phyloP scores from a whole-genome alignment of 2,888 invertebrate species.

The Lycocerus yunnanus region DNA sequence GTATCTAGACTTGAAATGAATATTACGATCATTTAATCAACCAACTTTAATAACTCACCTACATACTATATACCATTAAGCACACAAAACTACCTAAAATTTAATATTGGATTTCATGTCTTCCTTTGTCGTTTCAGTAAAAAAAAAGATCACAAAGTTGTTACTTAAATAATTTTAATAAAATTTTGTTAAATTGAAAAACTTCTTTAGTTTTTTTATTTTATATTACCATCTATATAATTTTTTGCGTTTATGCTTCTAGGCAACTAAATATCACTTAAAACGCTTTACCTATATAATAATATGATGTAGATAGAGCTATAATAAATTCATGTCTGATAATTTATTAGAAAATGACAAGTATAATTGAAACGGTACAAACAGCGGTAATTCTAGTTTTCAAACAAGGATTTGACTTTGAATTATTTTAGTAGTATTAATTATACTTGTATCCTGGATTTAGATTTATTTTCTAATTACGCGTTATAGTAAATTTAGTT shows the following conservation, averaged over 20 bases:
- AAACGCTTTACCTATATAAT: not conserved
- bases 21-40: not conserved
- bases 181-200: not conserved
- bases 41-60: not conserved
- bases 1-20: not conserved
- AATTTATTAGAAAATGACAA: conserved; percentile 4
- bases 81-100: not conserved
- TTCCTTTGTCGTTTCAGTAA: not conserved
- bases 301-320: not conserved
- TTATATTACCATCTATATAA: not conserved
- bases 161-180: not conserved
- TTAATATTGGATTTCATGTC: not conserved
- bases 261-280: not conserved
- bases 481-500: conserved; percentile 21
- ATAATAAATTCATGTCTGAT: not conserved
- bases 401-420: conserved; percentile 17
- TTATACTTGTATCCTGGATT: conserved; percentile 12
- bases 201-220: not conserved
- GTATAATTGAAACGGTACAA: conserved; percentile 13
- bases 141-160: not conserved
- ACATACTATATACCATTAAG: not conserved
- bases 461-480: conserved; percentile 24
- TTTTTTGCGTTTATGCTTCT: not conserved
- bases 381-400: conserved; percentile 5
- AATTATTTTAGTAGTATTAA: conserved; percentile 17